Percentiles rank a stretch among this genome's conserved stretches.
Evolutionary conservation across 2,888 invertebrate genomes (phyloP).

Genomic region (Spisula subtruncata): DNA sequence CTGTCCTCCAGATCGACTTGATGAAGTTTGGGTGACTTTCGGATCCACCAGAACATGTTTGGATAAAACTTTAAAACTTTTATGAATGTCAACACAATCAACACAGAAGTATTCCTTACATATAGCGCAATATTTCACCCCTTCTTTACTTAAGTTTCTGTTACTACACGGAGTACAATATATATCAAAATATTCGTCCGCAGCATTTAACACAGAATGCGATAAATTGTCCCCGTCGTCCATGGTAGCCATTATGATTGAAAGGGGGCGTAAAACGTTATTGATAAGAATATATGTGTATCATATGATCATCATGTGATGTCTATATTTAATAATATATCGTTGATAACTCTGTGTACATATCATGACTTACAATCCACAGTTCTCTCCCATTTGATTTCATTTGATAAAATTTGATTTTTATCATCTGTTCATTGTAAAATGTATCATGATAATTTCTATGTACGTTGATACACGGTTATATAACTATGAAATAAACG

Average conservation of each 20-base stretch:
- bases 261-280: too few relatives aligned
- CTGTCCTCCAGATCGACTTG: neutral
- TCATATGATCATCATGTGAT: too few relatives aligned
- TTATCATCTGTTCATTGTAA: too few relatives aligned
- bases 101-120: conserved; percentile 30
- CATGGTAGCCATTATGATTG: neutral
- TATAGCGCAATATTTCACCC: conserved; percentile 14
- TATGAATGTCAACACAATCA: conserved; percentile 4
- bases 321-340: too few relatives aligned
- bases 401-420: too few relatives aligned
- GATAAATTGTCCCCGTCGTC: neutral
- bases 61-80: neutral
- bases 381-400: too few relatives aligned
- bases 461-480: too few relatives aligned
- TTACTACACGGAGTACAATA: conserved; percentile 5
- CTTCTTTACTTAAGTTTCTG: neutral
- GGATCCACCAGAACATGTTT: conserved; percentile 10
- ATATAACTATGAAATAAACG: too few relatives aligned
- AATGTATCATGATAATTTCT: too few relatives aligned
- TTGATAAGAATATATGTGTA: too few relatives aligned
- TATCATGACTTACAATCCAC: too few relatives aligned
- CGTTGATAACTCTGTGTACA: too few relatives aligned
- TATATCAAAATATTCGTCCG: conserved; percentile 6
- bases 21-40: neutral
- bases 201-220: neutral